phyloP scores from a whole-genome alignment of 2,113 vertebrate species.

The Embiotoca jacksoni region DNA sequence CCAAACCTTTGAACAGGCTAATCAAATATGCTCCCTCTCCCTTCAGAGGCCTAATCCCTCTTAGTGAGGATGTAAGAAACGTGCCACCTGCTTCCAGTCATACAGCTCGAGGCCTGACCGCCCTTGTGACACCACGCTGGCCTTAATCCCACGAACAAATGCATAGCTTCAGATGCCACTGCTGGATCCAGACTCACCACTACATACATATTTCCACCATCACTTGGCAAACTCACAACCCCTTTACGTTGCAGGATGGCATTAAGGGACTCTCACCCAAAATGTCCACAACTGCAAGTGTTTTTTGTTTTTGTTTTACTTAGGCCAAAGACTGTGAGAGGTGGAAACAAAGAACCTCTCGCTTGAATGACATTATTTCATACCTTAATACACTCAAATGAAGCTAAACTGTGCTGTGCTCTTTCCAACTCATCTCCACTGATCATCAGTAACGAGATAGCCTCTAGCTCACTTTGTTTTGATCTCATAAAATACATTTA shows the following conservation, averaged over 20 bases:
- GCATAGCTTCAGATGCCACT: slow-evolving; percentile 48
- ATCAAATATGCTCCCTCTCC: slow-evolving; percentile 64
- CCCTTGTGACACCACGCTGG: slow-evolving; percentile 68
- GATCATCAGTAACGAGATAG: neutral
- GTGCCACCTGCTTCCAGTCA: slow-evolving; percentile 73
- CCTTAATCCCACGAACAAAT: slow-evolving; percentile 68
- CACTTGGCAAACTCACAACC: neutral
- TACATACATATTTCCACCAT: slow-evolving; percentile 10
- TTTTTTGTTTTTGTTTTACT: too few species aligned
- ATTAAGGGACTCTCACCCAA: slow-evolving; percentile 35
- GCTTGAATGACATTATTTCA: too few species aligned
- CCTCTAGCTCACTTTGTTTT: neutral
- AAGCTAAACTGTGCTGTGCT: neutral
- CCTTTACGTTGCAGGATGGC: slow-evolving; percentile 26
- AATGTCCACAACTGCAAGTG: slow-evolving; percentile 10
- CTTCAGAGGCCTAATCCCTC: slow-evolving; percentile 71
- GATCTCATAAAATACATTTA: neutral
- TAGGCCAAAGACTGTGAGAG: neutral
- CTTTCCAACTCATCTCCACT: neutral
- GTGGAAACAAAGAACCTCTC: neutral
- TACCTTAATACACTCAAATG: too few species aligned
- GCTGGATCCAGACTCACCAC: slow-evolving; percentile 15
- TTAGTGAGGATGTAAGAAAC: slow-evolving; percentile 66
- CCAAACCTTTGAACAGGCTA: slow-evolving; percentile 56
- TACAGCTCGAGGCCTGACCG: slow-evolving; percentile 53